Base-by-base conservation (phyloP, 2,888 invertebrate genomes). In the Hesperia comma region DNA sequence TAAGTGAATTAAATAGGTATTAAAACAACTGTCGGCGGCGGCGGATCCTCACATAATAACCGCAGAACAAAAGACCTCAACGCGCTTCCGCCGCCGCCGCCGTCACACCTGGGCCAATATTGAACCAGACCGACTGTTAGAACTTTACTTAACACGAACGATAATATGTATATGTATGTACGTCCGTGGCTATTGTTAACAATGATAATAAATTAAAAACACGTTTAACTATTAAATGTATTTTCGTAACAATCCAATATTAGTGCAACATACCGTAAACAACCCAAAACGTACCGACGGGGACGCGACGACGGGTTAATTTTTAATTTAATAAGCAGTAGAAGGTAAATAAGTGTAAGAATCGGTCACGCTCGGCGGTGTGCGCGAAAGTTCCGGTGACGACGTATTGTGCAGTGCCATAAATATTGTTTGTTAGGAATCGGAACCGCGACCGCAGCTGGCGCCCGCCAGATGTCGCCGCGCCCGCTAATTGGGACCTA, bases 31-130 rank as follows among this genome's bases (percentile, higher is more conserved):
- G 15, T 46, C 46, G 15, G 12, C 54, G 54, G 17, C 46, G 46
- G 63, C 63, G 63, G 63, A 57, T 49, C 51, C 63, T 41, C 26
- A 51, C 63, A 51, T 57, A 57, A 63, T 63, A 63, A 63, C 49
- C 51, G 63, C 63, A 61, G 67, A 75, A 80, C 79, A 80, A 81
- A 84, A 83, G 82, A 85, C 71, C 71, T 84, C 77, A 84, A 83
- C 84, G 83, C 82, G 79, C 75, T 57, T 55, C 62, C 49, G 56
- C 51, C 37, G 21, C 32, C 17, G 14, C 49, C 54, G 40, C 32
- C 33, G 6, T 54, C 33, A 32, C 63, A 63, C 63, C 63, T 58
- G 63, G 61, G 56, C 37, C 40, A 57, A 63, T 40, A 56, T 56
- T 49, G 33, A 21, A 40, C 21, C 49, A 40, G 63, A 14, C 63